Evolutionary conservation across 1,140 invertebrate species (phyloP), one percentile per base, ranked within the genome.

Genomic region (Rhagoletis pomonella): DNA sequence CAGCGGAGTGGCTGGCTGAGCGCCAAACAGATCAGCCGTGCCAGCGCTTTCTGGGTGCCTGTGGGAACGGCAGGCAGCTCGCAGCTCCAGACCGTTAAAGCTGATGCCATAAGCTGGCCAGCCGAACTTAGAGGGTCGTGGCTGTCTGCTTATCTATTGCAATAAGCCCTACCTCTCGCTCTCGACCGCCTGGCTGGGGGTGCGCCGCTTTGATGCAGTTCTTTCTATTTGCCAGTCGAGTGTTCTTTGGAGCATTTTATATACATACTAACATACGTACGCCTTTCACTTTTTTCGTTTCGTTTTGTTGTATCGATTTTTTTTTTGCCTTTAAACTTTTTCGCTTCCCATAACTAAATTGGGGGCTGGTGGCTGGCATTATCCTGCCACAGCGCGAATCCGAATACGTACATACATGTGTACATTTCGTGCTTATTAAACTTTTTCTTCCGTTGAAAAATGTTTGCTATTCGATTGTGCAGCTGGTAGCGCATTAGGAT

Each of bases 371-470:
- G 29, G 69, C 47, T 44, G 69, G 69, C 44, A 77, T 47, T 77
- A 77, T 77, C 69, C 69, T 77, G 12, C 44, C 29, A n/a, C 17
- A 17, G 17, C 64, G 29, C 60, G 9, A 14, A 17, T 17, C 7
- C 6, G 19, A 81, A 50, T 29, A 67, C 14, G 55, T 81, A 81
- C n/a, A n/a, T n/a, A n/a, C n/a, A n/a, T n/a, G n/a, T n/a, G n/a
- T n/a, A n/a, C 50, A 81, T 81, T 81, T 81, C 47, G 73, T 55
- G 73, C 73, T 81, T 81, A 81, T 58, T 81, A 81, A 81, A 81
- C 73, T 81, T 81, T 50, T 81, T 55, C 73, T 19, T 81, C n/a
- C 17, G 73, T 42, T 55, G 17, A 42, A 10, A 44, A 44, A 73
- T 73, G 0, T 47, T 73, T 39, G 42, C 6, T n/a, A 44, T 81